A percentile compares a stretch with the other conserved stretches of the same genome.
These are phyloP conservation scores for Drosophila nigricruria DNA, from an alignment of 2,888 invertebrate species.

Conservation along the genomic window DNA sequence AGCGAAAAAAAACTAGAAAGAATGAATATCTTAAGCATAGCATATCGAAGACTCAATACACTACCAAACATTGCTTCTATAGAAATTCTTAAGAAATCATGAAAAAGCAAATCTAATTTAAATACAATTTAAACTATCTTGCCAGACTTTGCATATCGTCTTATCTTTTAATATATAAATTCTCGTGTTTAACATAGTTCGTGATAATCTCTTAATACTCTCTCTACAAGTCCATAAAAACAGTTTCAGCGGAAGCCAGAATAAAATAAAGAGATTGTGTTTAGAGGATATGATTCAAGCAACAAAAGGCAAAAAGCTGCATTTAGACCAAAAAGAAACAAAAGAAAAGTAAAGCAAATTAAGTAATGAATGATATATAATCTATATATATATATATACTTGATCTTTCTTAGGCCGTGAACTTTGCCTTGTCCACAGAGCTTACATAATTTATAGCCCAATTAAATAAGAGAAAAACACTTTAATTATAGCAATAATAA, in stretches of 20 bases:
- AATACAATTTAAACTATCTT: neutral
- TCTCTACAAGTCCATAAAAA: conserved; percentile 4
- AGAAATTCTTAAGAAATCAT: neutral
- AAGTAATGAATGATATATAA: neutral
- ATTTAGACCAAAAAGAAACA: conserved; percentile 6
- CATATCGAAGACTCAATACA: neutral
- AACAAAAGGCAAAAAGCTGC: neutral
- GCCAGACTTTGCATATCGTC: neutral
- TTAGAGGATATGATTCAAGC: conserved; percentile 50
- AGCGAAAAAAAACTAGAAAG: neutral
- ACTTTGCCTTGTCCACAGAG: neutral
- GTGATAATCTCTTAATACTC: neutral
- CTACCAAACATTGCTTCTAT: neutral
- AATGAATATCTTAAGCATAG: neutral
- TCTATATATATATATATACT: neutral
- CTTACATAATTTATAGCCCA: conserved; percentile 32
- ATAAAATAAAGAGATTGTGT: conserved; percentile 23
- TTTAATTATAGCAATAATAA: conserved; percentile 37
- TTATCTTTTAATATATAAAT: neutral
- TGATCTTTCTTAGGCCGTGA: neutral
- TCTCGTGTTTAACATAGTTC: neutral
- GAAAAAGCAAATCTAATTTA: neutral
- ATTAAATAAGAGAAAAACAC: conserved; percentile 18
- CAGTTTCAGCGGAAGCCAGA: conserved; percentile 37
- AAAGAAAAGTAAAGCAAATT: conserved; percentile 15